phyloP scores from a whole-genome alignment of 2,888 invertebrate genomes.

The Lacanobia wlatinum region DNA sequence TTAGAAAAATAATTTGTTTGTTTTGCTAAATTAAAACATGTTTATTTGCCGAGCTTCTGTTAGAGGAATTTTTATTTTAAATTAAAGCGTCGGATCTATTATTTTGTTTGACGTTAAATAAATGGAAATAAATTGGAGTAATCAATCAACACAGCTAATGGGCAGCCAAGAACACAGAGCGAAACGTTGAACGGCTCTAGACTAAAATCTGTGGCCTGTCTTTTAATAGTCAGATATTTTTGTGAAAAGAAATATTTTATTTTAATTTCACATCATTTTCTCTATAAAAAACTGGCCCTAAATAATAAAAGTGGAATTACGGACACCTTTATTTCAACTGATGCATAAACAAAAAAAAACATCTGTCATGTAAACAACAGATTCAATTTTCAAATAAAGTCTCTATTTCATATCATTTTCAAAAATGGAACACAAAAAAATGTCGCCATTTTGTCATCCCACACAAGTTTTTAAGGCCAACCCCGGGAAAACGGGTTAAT shows the following conservation, averaged over 20 bases:
- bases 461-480: constrained; percentile 22
- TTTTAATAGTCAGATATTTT: background rate
- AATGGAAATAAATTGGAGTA: background rate
- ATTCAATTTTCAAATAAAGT: constrained; percentile 16
- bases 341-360: background rate
- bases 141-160: background rate
- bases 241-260: background rate
- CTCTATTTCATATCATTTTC: background rate
- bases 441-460: constrained; percentile 17
- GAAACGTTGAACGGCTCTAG: background rate
- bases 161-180: background rate
- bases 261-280: background rate
- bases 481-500: constrained; percentile 30
- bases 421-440: constrained; percentile 3
- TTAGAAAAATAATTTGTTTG: constrained; percentile 26
- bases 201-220: background rate
- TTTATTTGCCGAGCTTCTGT: no score
- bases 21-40: background rate
- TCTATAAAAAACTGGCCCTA: background rate
- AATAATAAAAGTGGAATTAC: no score
- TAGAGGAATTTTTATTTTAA: no score
- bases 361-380: background rate
- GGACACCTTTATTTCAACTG: no score
- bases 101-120: background rate
- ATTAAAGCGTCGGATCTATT: background rate